Percentiles rank a stretch among this genome's conserved stretches.
Evolutionary conservation across 2,888 invertebrate genomes (phyloP).

Genomic region (Pristionchus japonicus): DNA sequence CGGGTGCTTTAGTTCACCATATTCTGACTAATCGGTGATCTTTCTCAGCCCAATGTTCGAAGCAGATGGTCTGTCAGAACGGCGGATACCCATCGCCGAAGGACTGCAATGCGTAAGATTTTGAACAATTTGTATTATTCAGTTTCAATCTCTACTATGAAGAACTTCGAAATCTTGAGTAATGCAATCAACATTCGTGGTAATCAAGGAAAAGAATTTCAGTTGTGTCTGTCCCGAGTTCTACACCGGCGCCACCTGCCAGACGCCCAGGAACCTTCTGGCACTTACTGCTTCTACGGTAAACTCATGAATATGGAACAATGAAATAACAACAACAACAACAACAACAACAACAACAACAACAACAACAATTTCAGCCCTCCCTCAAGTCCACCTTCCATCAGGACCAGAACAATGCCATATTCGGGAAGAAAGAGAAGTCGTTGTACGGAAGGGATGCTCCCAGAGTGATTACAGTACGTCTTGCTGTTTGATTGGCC

Average conservation of each 20-base stretch:
- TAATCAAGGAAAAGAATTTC: background rate
- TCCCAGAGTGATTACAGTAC: too few species aligned
- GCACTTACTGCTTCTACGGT: background rate
- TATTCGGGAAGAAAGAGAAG: background rate
- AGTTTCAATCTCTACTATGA: too few species aligned
- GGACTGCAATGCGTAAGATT: constrained; percentile 14
- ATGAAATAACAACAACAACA: too few species aligned
- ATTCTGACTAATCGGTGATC: too few species aligned
- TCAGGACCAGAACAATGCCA: background rate
- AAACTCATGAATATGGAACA: background rate
- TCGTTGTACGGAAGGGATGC: background rate
- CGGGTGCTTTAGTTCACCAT: too few species aligned
- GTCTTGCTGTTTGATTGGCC: too few species aligned
- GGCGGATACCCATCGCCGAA: background rate
- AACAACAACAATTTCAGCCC: background rate
- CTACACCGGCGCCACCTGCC: constrained; percentile 9
- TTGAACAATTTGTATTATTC: background rate
- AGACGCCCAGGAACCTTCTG: background rate
- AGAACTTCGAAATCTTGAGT: too few species aligned
- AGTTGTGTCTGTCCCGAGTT: constrained; percentile 21
- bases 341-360: too few species aligned
- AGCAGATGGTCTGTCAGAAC: constrained; percentile 6
- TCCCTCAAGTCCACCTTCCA: background rate
- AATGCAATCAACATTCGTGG: too few species aligned
- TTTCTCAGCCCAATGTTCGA: background rate